These are phyloP conservation scores for Acleris holmiana DNA, from an alignment of 2,888 invertebrate species.

Conservation along the genomic window DNA sequence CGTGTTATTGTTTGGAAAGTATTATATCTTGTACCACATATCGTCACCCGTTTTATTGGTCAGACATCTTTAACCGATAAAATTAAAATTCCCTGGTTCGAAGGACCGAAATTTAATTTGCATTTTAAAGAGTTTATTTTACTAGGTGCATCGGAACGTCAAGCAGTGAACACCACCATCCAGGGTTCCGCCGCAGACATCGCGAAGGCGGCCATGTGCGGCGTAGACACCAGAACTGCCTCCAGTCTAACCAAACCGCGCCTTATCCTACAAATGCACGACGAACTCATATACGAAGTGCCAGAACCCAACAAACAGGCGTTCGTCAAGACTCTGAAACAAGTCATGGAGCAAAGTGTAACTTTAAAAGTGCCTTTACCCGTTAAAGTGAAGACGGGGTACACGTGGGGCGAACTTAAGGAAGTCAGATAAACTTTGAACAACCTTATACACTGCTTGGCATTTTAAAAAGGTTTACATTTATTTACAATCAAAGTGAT, in stretches of 20 bases:
- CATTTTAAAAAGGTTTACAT: too few relatives aligned
- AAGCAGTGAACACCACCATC: constrained; percentile 97
- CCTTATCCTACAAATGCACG: constrained; percentile 96
- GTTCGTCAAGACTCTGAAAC: constrained; percentile 87
- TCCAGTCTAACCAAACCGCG: constrained; percentile 73
- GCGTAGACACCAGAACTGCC: constrained; percentile 85
- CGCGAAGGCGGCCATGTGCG: constrained; percentile 94
- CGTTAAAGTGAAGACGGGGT: constrained; percentile 93
- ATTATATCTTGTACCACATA: neutral
- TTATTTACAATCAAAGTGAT: too few relatives aligned
- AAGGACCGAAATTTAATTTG: neutral
- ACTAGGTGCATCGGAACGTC: constrained; percentile 95
- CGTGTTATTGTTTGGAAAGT: too few relatives aligned
- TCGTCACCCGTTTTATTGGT: neutral
- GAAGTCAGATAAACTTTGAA: constrained; percentile 52
- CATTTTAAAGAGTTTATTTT: neutral
- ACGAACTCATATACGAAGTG: constrained; percentile 97
- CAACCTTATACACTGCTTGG: neutral
- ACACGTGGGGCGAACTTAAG: constrained; percentile 89
- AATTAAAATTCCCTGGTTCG: neutral
- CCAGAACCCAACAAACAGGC: constrained; percentile 80
- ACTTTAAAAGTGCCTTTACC: constrained; percentile 91
- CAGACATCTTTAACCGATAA: neutral
- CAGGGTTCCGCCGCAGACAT: constrained; percentile 99
- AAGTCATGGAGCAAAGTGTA: constrained; percentile 92